A percentile compares a stretch with the other conserved stretches of the same genome.
These are phyloP conservation scores for Drosophila planitibia DNA, from an alignment of 2,888 invertebrate species.

Conservation along the genomic window DNA sequence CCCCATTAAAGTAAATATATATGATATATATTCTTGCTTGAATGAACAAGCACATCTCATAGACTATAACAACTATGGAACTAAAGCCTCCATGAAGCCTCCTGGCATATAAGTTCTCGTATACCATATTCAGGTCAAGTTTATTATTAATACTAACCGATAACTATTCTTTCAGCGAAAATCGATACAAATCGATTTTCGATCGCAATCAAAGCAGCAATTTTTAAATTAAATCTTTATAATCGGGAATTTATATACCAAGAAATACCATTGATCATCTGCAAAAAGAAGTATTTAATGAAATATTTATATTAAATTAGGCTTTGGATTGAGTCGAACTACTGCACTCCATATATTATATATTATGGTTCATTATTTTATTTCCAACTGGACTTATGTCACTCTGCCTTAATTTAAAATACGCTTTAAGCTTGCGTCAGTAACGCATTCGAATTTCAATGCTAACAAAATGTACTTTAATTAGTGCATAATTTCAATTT, in stretches of 20 bases:
- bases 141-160: neutral
- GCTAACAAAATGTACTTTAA: neutral
- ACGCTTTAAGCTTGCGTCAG: neutral
- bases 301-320: no score
- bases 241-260: no score
- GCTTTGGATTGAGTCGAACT: no score
- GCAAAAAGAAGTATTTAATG: no score
- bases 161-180: fast-evolving
- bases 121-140: neutral
- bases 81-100: neutral
- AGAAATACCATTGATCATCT: no score
- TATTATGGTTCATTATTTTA: no score
- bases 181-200: neutral
- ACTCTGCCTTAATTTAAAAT: neutral
- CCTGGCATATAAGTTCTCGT: neutral
- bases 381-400: neutral
- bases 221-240: neutral
- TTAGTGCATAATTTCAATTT: slow-evolving; percentile 11
- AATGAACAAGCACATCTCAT: neutral
- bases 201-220: neutral
- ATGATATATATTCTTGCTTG: neutral
- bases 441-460: neutral
- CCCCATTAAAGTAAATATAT: no score
- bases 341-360: no score
- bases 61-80: neutral